Base-by-base conservation (phyloP, 2,888 invertebrate genomes). In the Xestia ashworthii region DNA sequence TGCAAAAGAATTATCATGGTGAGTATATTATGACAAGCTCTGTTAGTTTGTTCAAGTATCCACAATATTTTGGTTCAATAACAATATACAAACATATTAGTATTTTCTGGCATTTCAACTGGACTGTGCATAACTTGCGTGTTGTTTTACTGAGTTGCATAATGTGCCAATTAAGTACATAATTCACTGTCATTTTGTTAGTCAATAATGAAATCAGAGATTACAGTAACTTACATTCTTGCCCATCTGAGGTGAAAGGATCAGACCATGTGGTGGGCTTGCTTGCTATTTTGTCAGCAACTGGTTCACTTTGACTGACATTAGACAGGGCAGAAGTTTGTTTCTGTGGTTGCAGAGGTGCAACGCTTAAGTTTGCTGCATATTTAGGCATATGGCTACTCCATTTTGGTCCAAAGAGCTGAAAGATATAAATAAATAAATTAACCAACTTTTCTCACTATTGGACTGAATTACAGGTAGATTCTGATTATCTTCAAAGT, bases 361-460 rank as follows among this genome's bases (percentile, higher is more conserved):
- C 97, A 86, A 97, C 97, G 86, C 98, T 98, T 82, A 99, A 97
- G 93, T 98, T 98, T n/a, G 98, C 98, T 62, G 99, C 99, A 97
- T 98, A 99, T 94, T 98, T 98, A 68, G 99, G 99, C 97, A 98
- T 98, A 76, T 97, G 90, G 97, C 97, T 93, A 93, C 98, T 98
- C 98, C 98, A 98, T 92, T 98, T 98, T 73, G 98, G 98, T 70
- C 98, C 98, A 96, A 98, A 98, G 83, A 98, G 95, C 98, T 98
- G 92, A 84, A 96, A 97, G 66, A 67, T 25, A 32, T 25, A 73
- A 44, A 55, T 5, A 32, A 5, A 11, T 16, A n/a, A 32, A 38
- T 48, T 41, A 0, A 38, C 38, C 16, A 41, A 73, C 3, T 25
- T 16, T 58, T 60, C 3, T 41, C 11, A 25, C 8, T 22, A 16